Evolutionary conservation across 2,797 vertebrate genomes (phyloP), one percentile per base, ranked within the genome.

Genomic region (Sebastes wilsoni): DNA sequence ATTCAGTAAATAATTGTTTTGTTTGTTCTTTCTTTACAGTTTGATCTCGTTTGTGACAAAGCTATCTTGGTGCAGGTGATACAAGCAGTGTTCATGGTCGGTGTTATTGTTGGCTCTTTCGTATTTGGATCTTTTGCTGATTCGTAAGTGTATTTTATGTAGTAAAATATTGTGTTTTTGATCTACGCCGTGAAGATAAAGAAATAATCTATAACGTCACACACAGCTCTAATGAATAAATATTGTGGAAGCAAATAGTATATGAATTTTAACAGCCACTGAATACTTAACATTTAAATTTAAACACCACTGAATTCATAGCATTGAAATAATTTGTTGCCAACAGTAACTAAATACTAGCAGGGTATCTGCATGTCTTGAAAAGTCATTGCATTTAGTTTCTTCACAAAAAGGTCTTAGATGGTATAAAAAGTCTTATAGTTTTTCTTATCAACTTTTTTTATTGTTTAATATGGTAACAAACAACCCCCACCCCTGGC

Each of bases 61-160:
- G 92, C 88, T 56, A 8, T 87, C 22, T 80, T 95, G 56, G 81
- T 91, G 0, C 89, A 94, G 75, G 87, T 96, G 34, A 91, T 94
- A 2, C 96, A 96, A 79, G 91, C 94, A 0, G 13, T 95, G 52
- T 93, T 88, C 75, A 96, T 97, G 96, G 6, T 78, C 1, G 96
- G 96, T 4, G 78, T 97, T 25, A 82, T 97, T 0, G 8, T 88
- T 3, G 96, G 97, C n/a, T 81, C 93, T 6, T 42, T 96, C 18
- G 61, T 96, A 49, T 97, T 97, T 10, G 95, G 97, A 58, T 95
- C 95, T 1, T 82, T 97, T 32, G 95, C 95, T 72, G 95, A 97
- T 80, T 93, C 88, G 90, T 93, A 79, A 90, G 92, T 87, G 13
- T 65, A 3, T 28, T 73, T 34, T 7, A 62, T 34, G 27, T 9